Conservation (phyloP, 2,113 vertebrate genomes). For the Fulmarus glacialis region DNA sequence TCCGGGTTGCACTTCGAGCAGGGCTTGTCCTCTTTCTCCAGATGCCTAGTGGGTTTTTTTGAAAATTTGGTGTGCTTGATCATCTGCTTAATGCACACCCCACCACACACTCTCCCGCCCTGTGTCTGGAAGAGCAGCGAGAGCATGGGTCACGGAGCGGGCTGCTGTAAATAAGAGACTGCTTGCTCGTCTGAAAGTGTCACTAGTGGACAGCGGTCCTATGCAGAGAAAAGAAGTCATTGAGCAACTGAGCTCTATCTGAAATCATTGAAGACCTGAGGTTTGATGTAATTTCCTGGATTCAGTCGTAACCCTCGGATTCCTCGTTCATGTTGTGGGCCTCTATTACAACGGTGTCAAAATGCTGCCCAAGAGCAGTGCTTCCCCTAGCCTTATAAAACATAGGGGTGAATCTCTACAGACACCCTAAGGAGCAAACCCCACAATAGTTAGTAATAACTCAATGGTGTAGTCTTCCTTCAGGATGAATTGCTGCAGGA, state of each 20-base stretch:
- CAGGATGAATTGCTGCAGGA: background rate
- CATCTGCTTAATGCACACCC: background rate
- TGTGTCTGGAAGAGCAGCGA: background rate
- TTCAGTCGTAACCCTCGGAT: background rate
- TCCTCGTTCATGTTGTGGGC: background rate
- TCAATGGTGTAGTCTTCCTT: background rate
- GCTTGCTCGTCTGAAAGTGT: background rate
- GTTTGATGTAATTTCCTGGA: background rate
- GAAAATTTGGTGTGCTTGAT: background rate
- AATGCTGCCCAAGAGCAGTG: background rate
- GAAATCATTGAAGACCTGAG: background rate
- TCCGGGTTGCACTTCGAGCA: background rate
- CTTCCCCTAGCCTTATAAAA: background rate
- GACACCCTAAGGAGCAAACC: background rate
- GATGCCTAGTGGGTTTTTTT: background rate
- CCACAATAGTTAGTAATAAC: background rate
- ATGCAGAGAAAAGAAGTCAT: background rate
- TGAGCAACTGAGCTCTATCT: background rate
- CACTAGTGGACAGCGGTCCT: background rate
- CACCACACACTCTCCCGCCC: background rate
- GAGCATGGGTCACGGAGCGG: rapidly evolving
- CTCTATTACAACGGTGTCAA: background rate
- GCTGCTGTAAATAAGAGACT: background rate
- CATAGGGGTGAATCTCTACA: rapidly evolving
- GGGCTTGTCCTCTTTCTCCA: background rate